Evolutionary conservation across 2,888 invertebrate genomes (phyloP).

Genomic region (Andrena marginata): DNA sequence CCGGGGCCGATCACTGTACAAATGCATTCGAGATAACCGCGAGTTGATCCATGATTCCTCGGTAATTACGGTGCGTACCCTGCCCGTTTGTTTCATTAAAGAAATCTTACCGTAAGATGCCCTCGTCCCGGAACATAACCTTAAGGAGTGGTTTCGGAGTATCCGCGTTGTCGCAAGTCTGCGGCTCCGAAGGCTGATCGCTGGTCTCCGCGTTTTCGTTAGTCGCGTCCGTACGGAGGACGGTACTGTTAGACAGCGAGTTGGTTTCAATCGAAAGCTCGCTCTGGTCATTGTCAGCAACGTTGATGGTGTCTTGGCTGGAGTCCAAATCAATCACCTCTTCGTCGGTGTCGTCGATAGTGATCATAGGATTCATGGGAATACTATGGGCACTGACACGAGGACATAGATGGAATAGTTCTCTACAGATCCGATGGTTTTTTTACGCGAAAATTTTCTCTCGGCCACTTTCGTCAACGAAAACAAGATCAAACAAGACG

Average conservation of each 20-base stretch:
- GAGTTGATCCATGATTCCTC: neutral
- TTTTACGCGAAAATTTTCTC: neutral
- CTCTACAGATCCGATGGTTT: neutral
- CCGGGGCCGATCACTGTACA: no score
- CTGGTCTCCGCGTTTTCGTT: constrained; percentile 29
- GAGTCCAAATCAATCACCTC: constrained; percentile 71
- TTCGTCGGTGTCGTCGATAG: constrained; percentile 56
- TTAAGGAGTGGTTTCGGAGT: constrained; percentile 76
- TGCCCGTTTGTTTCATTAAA: neutral
- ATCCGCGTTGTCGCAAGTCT: constrained; percentile 17
- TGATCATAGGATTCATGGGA: constrained; percentile 59
- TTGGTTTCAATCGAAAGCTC: constrained; percentile 36
- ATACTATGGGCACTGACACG: constrained; percentile 25
- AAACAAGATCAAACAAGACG: constrained; percentile 12
- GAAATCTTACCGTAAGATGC: constrained; percentile 74
- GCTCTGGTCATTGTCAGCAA: constrained; percentile 45
- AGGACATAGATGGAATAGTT: constrained; percentile 42
- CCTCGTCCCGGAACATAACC: constrained; percentile 79
- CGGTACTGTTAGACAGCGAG: constrained; percentile 20
- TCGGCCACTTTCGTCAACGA: neutral
- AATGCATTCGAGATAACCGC: neutral
- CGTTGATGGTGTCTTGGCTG: constrained; percentile 63
- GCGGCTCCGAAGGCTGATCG: neutral
- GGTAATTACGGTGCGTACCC: neutral
- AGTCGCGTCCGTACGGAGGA: constrained; percentile 6